A percentile compares a stretch with the other conserved stretches of the same genome.
These are phyloP conservation scores for Pygoscelis antarcticus DNA, from an alignment of 2,113 vertebrate genomes.

Conservation along the genomic window DNA sequence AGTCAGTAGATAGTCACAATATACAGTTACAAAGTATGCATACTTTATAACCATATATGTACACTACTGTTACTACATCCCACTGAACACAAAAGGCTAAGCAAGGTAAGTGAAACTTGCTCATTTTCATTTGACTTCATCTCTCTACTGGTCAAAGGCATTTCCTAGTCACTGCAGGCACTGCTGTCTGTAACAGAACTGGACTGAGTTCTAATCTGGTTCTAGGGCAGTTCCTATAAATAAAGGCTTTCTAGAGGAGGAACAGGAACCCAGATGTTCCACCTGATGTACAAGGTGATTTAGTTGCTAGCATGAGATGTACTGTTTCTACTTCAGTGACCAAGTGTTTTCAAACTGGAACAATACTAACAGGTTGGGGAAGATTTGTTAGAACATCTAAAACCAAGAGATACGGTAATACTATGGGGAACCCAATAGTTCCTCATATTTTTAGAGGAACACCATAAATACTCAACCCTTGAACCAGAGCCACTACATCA, in stretches of 20 bases:
- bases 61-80: no score
- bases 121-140: background rate
- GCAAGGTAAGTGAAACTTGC: background rate
- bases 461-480: background rate
- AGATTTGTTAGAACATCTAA: background rate
- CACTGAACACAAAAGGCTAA: background rate
- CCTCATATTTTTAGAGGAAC: background rate
- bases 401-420: background rate
- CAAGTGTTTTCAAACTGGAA: background rate
- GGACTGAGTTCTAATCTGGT: no score
- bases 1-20: background rate
- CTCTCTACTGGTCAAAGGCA: background rate
- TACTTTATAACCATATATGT: rapidly evolving
- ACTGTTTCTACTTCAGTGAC: background rate
- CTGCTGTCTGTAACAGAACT: background rate
- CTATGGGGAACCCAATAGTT: background rate
- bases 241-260: background rate
- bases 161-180: background rate
- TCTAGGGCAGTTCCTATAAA: background rate
- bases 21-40: background rate
- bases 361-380: background rate
- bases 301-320: background rate
- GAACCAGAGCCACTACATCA: background rate
- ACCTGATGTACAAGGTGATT: background rate
- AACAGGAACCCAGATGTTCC: background rate